Conservation (phyloP, 2,888 invertebrate genomes). For the Anthoptus insignis region DNA sequence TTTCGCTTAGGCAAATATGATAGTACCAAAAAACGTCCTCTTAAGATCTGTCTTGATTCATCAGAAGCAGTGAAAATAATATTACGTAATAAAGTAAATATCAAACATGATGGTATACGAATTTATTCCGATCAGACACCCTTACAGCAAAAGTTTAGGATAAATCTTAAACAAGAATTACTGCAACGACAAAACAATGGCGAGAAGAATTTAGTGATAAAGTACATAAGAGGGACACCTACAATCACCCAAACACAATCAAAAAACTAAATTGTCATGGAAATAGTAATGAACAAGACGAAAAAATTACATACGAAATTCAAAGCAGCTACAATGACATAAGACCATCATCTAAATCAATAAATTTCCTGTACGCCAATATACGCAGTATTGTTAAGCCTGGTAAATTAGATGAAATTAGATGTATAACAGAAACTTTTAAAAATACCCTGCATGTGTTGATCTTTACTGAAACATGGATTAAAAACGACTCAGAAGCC, state of each 20-base stretch:
- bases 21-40: slow-evolving; percentile 9
- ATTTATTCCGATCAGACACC: slow-evolving; percentile 15
- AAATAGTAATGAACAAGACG: too few relatives aligned
- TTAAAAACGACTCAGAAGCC: slow-evolving; percentile 20
- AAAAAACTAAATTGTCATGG: slow-evolving; percentile 22
- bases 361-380: slow-evolving; percentile 3
- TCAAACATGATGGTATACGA: neutral
- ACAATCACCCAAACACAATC: slow-evolving; percentile 28
- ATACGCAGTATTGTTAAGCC: slow-evolving; percentile 9
- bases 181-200: slow-evolving; percentile 43
- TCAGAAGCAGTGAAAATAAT: slow-evolving; percentile 8
- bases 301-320: neutral
- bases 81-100: neutral
- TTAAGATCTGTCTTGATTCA: slow-evolving; percentile 9
- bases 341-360: too few relatives aligned
- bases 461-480: slow-evolving; percentile 25
- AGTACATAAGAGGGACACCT: slow-evolving; percentile 52
- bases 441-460: slow-evolving; percentile 14
- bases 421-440: slow-evolving; percentile 16
- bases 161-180: slow-evolving; percentile 43
- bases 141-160: neutral
- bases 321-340: neutral
- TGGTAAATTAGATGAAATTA: slow-evolving; percentile 27
- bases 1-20: slow-evolving; percentile 18
- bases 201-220: slow-evolving; percentile 49